A percentile compares a stretch with the other conserved stretches of the same genome.
phyloP scores from a whole-genome alignment of 2,888 invertebrate genomes.

The Eulithis testata region DNA sequence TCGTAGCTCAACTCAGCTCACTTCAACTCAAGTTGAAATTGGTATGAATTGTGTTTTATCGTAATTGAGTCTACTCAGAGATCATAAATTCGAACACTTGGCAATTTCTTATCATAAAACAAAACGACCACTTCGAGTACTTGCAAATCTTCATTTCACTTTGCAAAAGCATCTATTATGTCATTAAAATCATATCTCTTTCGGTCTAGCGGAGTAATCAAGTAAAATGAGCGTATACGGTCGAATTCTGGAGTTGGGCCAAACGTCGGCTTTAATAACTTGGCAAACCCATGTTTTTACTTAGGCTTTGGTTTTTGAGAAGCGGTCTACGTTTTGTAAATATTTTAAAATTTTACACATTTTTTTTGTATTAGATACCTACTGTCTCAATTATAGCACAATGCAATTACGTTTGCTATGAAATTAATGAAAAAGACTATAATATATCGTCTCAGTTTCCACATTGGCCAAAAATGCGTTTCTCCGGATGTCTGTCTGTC shows the following conservation, averaged over 20 bases:
- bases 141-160: conserved; percentile 31
- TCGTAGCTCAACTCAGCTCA: too few relatives aligned
- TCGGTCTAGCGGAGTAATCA: conserved; percentile 62
- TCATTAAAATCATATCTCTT: conserved; percentile 62
- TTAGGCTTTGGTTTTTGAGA: conserved; percentile 26
- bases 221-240: conserved; percentile 57
- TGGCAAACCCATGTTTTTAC: conserved; percentile 44
- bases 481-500: too few relatives aligned
- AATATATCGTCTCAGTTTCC: too few relatives aligned
- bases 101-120: conserved; percentile 23
- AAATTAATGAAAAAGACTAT: too few relatives aligned
- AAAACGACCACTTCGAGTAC: conserved; percentile 14
- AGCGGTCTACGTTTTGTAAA: not conserved
- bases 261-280: conserved; percentile 44
- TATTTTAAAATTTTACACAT: too few relatives aligned
- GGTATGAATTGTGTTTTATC: too few relatives aligned
- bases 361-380: too few relatives aligned
- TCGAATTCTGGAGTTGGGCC: conserved; percentile 54
- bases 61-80: not conserved
- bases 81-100: conserved; percentile 12
- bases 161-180: conserved; percentile 53
- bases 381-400: too few relatives aligned
- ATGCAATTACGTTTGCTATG: too few relatives aligned
- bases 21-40: too few relatives aligned
- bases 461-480: too few relatives aligned